Evolutionary conservation across 2,113 vertebrate species (phyloP).

Genomic region (Helogale parvula): DNA sequence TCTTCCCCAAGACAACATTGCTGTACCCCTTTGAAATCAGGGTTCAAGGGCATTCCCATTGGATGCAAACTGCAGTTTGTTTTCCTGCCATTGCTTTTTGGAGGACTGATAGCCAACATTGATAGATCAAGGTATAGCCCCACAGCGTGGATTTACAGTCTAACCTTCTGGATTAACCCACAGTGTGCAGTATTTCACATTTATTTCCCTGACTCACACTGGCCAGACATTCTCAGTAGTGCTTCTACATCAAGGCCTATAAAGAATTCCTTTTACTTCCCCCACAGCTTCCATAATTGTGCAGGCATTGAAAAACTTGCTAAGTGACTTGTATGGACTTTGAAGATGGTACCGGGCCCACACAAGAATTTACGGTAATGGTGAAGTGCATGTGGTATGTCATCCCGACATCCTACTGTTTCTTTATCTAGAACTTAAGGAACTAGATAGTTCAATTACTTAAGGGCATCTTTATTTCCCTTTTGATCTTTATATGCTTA

Average conservation of each 20-base stretch:
- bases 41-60: neutral
- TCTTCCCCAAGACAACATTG: neutral
- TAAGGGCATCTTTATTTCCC: neutral
- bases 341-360: neutral
- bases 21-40: neutral
- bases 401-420: neutral
- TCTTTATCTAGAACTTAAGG: slow-evolving; percentile 14
- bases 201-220: neutral
- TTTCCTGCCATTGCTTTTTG: neutral
- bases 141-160: neutral
- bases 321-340: neutral
- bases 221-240: neutral
- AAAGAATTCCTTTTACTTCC: neutral
- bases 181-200: neutral
- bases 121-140: neutral
- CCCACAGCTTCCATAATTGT: neutral
- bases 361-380: neutral
- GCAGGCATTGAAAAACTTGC: neutral
- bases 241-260: neutral
- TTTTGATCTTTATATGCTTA: neutral
- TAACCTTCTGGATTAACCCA: neutral
- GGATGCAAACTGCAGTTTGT: neutral
- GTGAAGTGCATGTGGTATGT: neutral
- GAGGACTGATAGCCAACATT: neutral
- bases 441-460: neutral